Evolutionary conservation across 2,888 invertebrate species (phyloP).

Genomic region (Carabus problematicus): DNA sequence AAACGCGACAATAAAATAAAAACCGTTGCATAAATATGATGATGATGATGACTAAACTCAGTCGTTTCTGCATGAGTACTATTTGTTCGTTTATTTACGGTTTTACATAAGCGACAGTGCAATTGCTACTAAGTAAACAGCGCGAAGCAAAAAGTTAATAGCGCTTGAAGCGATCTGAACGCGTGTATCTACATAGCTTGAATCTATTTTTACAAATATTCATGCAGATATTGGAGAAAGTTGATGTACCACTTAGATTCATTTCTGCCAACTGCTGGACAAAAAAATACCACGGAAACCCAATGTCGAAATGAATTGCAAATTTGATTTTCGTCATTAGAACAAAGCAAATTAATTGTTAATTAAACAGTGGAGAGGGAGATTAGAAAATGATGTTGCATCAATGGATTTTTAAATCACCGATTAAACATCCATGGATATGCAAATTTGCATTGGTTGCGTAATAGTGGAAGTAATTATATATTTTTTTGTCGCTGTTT

Average conservation of each 20-base stretch:
- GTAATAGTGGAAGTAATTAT: constrained; percentile 2
- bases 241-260: constrained; percentile 16
- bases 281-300: constrained; percentile 2
- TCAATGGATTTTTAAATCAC: neutral
- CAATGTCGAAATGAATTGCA: neutral
- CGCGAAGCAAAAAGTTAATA: too few relatives aligned
- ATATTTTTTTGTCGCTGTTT: too few relatives aligned
- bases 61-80: too few relatives aligned
- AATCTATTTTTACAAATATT: constrained; percentile 1
- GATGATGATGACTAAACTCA: too few relatives aligned
- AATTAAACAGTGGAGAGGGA: neutral
- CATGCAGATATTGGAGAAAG: constrained; percentile 7
- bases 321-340: constrained; percentile 4
- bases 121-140: too few relatives aligned
- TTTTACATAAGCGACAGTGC: too few relatives aligned
- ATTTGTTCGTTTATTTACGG: too few relatives aligned
- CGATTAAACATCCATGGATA: neutral
- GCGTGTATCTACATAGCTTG: too few relatives aligned
- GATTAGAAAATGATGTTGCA: too few relatives aligned
- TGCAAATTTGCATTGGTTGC: neutral
- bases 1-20: too few relatives aligned
- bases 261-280: neutral
- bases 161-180: too few relatives aligned
- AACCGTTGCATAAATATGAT: too few relatives aligned
- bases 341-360: neutral